A percentile compares a stretch with the other conserved stretches of the same genome.
These are phyloP conservation scores for Amphibalanus amphitrite DNA, from an alignment of 1,140 invertebrate species.

Conservation along the genomic window DNA sequence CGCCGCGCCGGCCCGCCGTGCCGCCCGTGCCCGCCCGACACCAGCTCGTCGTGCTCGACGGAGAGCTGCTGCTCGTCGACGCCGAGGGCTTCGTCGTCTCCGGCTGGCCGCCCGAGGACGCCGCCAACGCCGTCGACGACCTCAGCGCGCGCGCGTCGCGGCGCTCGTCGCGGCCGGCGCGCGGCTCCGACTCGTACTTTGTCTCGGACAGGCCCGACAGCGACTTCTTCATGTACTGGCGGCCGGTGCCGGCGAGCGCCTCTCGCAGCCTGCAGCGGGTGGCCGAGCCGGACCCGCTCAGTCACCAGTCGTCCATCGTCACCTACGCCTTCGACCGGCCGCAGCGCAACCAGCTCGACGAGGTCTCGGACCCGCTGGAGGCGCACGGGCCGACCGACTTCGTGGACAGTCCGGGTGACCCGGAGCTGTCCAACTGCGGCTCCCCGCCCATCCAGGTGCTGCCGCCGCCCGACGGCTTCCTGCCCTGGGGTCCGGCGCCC, in stretches of 20 bases:
- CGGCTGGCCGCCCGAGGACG: neutral
- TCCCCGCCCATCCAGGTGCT: neutral
- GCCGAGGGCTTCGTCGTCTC: neutral
- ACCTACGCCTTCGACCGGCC: neutral
- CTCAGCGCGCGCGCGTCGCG: neutral
- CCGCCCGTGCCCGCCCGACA: neutral
- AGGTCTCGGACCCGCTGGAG: neutral
- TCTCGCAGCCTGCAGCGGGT: neutral
- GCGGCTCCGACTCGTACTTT: neutral
- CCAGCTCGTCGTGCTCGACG: neutral
- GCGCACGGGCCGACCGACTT: neutral
- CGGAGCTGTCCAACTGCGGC: neutral
- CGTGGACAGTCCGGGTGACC: too few relatives aligned
- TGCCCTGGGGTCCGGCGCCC: too few relatives aligned
- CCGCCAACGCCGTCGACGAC: neutral
- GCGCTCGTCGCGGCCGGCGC: neutral
- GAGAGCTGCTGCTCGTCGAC: neutral
- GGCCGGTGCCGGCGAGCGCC: neutral
- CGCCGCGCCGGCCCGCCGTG: neutral
- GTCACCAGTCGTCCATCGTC: neutral
- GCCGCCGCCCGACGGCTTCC: neutral
- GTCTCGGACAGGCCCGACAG: neutral
- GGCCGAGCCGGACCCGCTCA: neutral
- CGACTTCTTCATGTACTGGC: neutral
- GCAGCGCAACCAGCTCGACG: neutral